Conservation (phyloP, 1,140 invertebrate species). For the Drusus annulatus region DNA sequence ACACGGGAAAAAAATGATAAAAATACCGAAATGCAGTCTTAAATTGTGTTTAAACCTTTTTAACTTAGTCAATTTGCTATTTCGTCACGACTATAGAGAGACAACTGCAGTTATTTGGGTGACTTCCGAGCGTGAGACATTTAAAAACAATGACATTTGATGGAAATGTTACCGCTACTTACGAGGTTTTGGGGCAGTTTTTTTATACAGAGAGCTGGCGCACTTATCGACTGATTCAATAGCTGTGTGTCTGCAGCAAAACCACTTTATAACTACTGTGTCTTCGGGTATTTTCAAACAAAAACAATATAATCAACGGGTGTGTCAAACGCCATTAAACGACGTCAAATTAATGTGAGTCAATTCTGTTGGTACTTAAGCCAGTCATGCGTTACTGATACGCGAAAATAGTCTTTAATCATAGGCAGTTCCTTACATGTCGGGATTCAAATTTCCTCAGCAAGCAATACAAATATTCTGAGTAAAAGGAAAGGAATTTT, state of each 20-base stretch:
- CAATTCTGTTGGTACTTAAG: background rate
- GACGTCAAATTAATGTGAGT: slow-evolving; percentile 29
- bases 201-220: background rate
- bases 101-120: background rate
- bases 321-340: slow-evolving; percentile 29
- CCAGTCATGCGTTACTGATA: background rate
- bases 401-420: background rate
- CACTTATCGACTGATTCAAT: background rate
- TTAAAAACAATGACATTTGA: slow-evolving; percentile 9
- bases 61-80: too few relatives aligned
- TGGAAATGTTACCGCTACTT: background rate
- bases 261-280: background rate
- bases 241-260: background rate
- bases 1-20: too few relatives aligned
- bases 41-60: too few relatives aligned
- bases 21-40: too few relatives aligned
- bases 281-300: slow-evolving; percentile 2
- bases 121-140: background rate
- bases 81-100: too few relatives aligned
- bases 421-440: too few relatives aligned
- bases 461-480: background rate
- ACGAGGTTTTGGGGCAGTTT: background rate
- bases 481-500: background rate
- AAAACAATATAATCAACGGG: slow-evolving; percentile 31
- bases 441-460: too few relatives aligned